Percentiles rank a stretch among this genome's conserved stretches.
Conservation (phyloP, 2,888 invertebrate genomes). For the Agapostemon virescens region DNA sequence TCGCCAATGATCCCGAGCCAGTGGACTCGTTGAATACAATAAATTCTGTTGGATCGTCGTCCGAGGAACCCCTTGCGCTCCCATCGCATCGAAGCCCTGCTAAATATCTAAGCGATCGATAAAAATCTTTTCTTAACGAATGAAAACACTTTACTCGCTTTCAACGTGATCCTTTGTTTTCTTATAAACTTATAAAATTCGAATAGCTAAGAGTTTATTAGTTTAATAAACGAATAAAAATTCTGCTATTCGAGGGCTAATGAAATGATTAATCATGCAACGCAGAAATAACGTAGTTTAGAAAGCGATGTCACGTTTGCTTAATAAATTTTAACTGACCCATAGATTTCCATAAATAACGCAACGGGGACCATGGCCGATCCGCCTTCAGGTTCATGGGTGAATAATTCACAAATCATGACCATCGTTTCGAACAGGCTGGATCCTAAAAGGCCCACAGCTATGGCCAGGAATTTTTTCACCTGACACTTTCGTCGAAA, state of each 20-base stretch:
- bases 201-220: no score
- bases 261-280: no score
- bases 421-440: conserved; percentile 90
- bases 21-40: conserved; percentile 55
- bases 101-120: conserved; percentile 69
- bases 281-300: neutral
- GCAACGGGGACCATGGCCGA: conserved; percentile 87
- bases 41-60: conserved; percentile 64
- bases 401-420: conserved; percentile 89
- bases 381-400: conserved; percentile 92
- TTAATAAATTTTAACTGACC: conserved; percentile 62
- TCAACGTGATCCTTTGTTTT: neutral
- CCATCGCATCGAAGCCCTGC: conserved; percentile 76
- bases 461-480: conserved; percentile 88
- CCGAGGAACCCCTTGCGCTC: conserved; percentile 61
- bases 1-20: conserved; percentile 34
- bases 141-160: neutral
- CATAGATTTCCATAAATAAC: conserved; percentile 83
- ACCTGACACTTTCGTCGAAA: conserved; percentile 86
- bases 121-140: neutral
- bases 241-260: neutral
- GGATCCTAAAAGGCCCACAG: conserved; percentile 87
- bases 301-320: neutral
- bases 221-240: no score
- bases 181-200: no score